Base-by-base conservation (phyloP, 2,888 invertebrate species). In the Lathronympha strigana region DNA sequence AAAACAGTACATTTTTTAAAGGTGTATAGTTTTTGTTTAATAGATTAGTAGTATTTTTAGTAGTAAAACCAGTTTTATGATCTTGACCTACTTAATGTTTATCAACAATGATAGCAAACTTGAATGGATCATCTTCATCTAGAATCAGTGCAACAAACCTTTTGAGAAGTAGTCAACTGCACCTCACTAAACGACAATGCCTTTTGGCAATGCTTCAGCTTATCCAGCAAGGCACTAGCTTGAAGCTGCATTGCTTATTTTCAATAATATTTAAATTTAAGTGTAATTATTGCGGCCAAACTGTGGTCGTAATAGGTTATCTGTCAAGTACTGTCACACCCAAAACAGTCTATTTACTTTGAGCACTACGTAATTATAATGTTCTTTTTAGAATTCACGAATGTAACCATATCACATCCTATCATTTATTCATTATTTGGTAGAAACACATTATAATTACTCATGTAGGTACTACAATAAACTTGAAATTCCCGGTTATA, bases 101-200 rank as follows among this genome's bases (percentile, higher is more conserved):
- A 61, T 61, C 61, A 68, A 54, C 61, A 55, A 50, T 51, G 33
- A 62, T 55, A 17, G 19, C 33, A 25, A 62, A 61, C 40, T 57
- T 43, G 25, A 50, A 54, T 53, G 17, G 31, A 17, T 25, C 28
- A 50, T 50, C 50, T 43, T 38, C 9, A 36, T 25, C 6, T n/a
- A 43, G 17, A 50, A 40, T 54, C 17, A 58, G 33, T 28, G 25
- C 40, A 67, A 75, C 72, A 72, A 84, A 96, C 95, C 94, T 95
- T 95, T 88, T 95, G 95, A 61, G 95, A 94, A 71, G 94, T 94
- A 70, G 95, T 93, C 73, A 95, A 84, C 67, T 93, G 89, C 72
- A 94, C 85, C 78, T 93, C 85, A 73, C 78, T 85, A 74, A 88
- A 88, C 55, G 88, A 85, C 69, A 91, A 74, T 62, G 83, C 79